phyloP scores from a whole-genome alignment of 92 coral and sea anemone species.

The Actinostola sp. region DNA sequence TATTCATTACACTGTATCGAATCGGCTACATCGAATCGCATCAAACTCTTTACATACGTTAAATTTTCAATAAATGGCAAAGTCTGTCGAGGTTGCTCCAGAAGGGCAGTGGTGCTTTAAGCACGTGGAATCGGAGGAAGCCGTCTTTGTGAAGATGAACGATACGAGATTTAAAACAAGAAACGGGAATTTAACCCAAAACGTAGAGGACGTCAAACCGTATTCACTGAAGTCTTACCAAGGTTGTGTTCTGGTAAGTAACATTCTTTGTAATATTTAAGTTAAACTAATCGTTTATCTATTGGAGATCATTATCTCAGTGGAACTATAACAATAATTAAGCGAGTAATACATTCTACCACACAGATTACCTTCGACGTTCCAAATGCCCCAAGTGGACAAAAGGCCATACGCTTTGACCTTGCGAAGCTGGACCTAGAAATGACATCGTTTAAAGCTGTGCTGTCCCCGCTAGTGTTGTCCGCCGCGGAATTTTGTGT shows the following conservation, averaged over 20 bases:
- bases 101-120: slow-evolving; percentile 4
- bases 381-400: too few species aligned
- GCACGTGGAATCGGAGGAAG: slow-evolving; percentile 2
- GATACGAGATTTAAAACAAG: not conserved
- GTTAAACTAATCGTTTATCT: too few species aligned
- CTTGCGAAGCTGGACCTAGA: too few species aligned
- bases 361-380: too few species aligned
- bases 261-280: not conserved
- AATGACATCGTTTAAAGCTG: too few species aligned
- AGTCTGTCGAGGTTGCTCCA: slow-evolving; percentile 1
- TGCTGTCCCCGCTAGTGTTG: too few species aligned
- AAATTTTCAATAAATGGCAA: not conserved
- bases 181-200: not conserved
- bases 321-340: too few species aligned
- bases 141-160: slow-evolving; percentile 1
- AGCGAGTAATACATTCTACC: too few species aligned
- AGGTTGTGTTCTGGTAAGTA: slow-evolving; percentile 9
- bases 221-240: not conserved
- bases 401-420: too few species aligned
- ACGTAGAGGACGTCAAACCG: not conserved
- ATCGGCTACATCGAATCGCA: not conserved
- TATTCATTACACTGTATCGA: too few species aligned
- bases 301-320: too few species aligned
- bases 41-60: not conserved
- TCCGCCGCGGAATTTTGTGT: too few species aligned